Evolutionary conservation across 2,888 invertebrate genomes (phyloP), one percentile per base, ranked within the genome.

Genomic region (Phyllotreta striolata): DNA sequence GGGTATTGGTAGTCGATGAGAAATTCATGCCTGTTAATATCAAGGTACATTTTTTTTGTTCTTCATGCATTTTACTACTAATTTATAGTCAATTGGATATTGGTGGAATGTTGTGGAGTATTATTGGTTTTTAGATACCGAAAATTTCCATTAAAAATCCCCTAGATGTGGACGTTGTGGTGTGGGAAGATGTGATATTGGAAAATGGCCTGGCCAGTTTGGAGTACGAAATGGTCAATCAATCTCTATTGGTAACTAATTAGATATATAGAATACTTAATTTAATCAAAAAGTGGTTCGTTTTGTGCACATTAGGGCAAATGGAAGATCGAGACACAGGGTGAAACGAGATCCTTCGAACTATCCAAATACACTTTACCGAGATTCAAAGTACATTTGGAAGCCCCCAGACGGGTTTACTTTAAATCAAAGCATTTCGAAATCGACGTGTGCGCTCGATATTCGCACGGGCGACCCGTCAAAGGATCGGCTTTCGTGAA

Each of bases 71-170:
- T n/a, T n/a, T n/a, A n/a, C n/a, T n/a, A n/a, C n/a, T n/a, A n/a
- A n/a, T n/a, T n/a, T n/a, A n/a, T n/a, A n/a, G n/a, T n/a, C n/a
- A n/a, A n/a, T n/a, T n/a, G n/a, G n/a, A n/a, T n/a, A n/a, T n/a
- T n/a, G n/a, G n/a, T n/a, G n/a, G n/a, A n/a, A n/a, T n/a, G n/a
- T n/a, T n/a, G n/a, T n/a, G n/a, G n/a, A n/a, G n/a, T n/a, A n/a
- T n/a, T n/a, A n/a, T n/a, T n/a, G n/a, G n/a, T n/a, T 79, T 70
- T 60, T 62, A 90, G 89, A 85, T 89, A 67, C 83, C 86, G 12
- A 85, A 87, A 74, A 82, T 90, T 54, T 87, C 87, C 86, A 83
- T 90, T 9, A 86, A 88, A 78, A 89, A 88, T 69, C 90, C 91
- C 0, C 80, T 84, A 0, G 88, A 87, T 1, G 83, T 87, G 0